Base-by-base conservation (phyloP, 2,888 invertebrate species). In the Epistrophe grossulariae region DNA sequence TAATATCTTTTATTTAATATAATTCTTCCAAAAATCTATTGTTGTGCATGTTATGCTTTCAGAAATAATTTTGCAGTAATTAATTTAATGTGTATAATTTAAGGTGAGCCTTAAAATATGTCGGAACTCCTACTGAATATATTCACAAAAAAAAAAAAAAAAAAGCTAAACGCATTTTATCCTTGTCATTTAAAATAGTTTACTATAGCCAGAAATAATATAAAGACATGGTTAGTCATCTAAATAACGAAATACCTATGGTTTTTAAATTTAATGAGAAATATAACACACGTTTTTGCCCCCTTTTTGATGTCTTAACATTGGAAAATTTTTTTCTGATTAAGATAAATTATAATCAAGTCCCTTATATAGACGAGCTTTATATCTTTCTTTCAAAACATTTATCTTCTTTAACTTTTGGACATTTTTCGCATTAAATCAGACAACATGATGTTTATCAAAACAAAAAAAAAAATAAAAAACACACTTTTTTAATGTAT, bases 321-420 rank as follows among this genome's bases (percentile, higher is more conserved):
- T 52, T 24, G 24, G 0, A 13, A 52, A 24, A 7, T 6, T 13
- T 52, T n/a, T 52, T 31, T 28, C 8, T 55, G 24, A 55, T 28
- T 55, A 24, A 55, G 28, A 55, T 55, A 28, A 55, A 24, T 24
- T 24, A 55, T 55, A 55, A 55, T 55, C 15, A 15, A 55, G 28
- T 28, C 7, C 8, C 17, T 19, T 45, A 24, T 24, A 24, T 13
- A n/a, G 6, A n/a, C 45, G 2, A 6, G 8, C 15, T 45, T 0
- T 7, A 7, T 15, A 15, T 15, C 1, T 15, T 0, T 19, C 19
- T 0, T 31, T 55, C 0, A 8, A 43, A 62, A 43, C 40, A 62
- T 62, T 62, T 15, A 62, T 62, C 62, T 62, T 62, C 62, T 62
- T 62, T 43, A 24, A 43, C 15, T 62, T 43, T 62, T 15, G 1